These are phyloP conservation scores for Toxotes lorentzi DNA, from an alignment of 2,797 vertebrate species.

Conservation along the genomic window DNA sequence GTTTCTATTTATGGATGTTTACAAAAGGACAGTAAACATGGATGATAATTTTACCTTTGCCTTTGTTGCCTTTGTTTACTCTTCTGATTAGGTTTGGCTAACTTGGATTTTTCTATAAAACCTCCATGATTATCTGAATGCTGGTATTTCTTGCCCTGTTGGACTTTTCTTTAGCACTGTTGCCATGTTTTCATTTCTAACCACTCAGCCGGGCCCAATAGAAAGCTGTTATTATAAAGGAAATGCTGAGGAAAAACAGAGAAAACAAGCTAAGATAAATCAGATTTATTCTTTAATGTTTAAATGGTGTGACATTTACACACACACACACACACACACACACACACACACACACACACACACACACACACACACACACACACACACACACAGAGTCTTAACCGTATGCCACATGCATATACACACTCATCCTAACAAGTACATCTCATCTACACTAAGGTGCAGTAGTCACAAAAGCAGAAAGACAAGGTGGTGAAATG, in stretches of 20 bases:
- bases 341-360: too few relatives aligned
- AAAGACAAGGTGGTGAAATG: not conserved
- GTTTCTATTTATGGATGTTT: not conserved
- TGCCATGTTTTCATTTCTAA: not conserved
- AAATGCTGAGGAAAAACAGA: too few relatives aligned
- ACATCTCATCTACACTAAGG: not conserved
- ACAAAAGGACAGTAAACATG: not conserved
- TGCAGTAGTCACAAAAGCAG: not conserved
- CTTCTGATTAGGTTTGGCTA: not conserved
- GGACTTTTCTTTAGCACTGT: slow-evolving; percentile 1
- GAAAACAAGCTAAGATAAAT: not conserved
- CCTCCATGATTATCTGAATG: slow-evolving; percentile 5
- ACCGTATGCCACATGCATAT: not conserved
- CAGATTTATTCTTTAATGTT: not conserved
- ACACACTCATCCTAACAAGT: not conserved
- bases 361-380: too few relatives aligned
- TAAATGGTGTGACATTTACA: not conserved
- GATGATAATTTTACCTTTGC: not conserved
- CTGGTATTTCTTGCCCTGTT: not conserved
- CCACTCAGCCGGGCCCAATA: not conserved
- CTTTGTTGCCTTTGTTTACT: slow-evolving; percentile 1
- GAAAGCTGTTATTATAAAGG: too few relatives aligned
- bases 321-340: too few relatives aligned
- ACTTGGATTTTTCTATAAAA: not conserved
- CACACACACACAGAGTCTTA: not conserved